Conservation (phyloP, 2,113 vertebrate genomes). For the Stigmatopora nigra region DNA sequence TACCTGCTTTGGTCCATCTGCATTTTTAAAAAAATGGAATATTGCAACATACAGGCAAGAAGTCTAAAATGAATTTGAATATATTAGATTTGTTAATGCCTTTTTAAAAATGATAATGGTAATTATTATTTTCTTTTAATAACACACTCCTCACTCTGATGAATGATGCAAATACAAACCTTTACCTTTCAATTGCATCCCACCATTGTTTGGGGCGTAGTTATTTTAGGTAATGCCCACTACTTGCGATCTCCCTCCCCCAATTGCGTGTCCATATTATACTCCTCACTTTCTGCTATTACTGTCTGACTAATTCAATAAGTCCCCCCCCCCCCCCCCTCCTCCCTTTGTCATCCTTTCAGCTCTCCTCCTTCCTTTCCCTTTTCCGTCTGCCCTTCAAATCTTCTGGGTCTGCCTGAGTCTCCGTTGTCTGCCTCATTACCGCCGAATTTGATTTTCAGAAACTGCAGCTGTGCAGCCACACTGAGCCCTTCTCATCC, state of each 20-base stretch:
- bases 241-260: conserved; percentile 2
- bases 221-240: conserved; percentile 30
- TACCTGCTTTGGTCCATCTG: no score
- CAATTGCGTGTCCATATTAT: conserved; percentile 35
- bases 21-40: no score
- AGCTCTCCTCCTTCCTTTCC: conserved; percentile 20
- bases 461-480: conserved; percentile 64
- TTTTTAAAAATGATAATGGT: no score
- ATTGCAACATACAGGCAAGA: no score
- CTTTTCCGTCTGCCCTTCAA: conserved; percentile 73
- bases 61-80: no score
- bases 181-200: conserved; percentile 17
- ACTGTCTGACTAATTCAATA: conserved; percentile 60
- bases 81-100: no score
- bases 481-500: conserved; percentile 41
- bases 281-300: conserved; percentile 44
- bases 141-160: conserved; percentile 66
- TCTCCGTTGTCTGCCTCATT: conserved; percentile 70
- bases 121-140: conserved; percentile 21
- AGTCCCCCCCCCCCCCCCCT: conserved; percentile 34
- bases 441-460: conserved; percentile 70
- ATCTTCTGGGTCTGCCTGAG: conserved; percentile 78
- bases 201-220: conserved; percentile 28
- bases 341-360: conserved; percentile 37
- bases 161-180: conserved; percentile 75